Base-by-base conservation (phyloP, 2,888 invertebrate species). In the Bunonema sp. region DNA sequence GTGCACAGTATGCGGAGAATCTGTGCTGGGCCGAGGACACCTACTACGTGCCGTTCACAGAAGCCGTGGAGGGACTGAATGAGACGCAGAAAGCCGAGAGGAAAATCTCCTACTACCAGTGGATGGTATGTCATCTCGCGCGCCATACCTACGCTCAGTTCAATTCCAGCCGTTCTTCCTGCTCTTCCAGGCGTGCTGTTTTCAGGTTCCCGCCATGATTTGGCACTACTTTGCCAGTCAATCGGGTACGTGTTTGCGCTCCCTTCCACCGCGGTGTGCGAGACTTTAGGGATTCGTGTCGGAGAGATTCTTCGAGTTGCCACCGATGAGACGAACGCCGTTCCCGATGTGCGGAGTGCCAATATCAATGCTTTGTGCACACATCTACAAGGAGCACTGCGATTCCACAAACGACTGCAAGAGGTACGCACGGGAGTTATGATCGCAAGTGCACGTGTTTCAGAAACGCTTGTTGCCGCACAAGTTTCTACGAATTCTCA, bases 211-310 rank as follows among this genome's bases (percentile, higher is more conserved):
- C 1, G 59, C 63, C 10, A 46, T 64, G 34, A 60, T 63, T 19
- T 63, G 63, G 63, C 64, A 61, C 30, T 63, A 63, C 44, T 63
- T 63, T 26, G 59, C 59, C 3, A 52, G 52, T 12, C 63, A 64
- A 39, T 64, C 63, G 19, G 61, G 59, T 58, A 10, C 3, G 42
- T 36, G 10, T 19, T 8, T 21, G 5, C 10, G 19, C 16, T 21
- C 4, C n/a, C 10, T 20, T 20, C 2, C 2, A 21, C 16, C 26
- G 24, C 15, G n/a, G n/a, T n/a, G n/a, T n/a, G n/a, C n/a, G 12
- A 20, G 8, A 2, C 39, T 50, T 41, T 20, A 58, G 62, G 65
- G 21, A 59, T 66, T 53, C 52, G 59, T 41, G 59, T 66, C 2
- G 64, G 67, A 16, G 64, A 66, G 40, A 57, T 66, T 38, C 46